Base-by-base conservation (phyloP, 2,113 vertebrate species). In the Phalacrocorax pelagicus region DNA sequence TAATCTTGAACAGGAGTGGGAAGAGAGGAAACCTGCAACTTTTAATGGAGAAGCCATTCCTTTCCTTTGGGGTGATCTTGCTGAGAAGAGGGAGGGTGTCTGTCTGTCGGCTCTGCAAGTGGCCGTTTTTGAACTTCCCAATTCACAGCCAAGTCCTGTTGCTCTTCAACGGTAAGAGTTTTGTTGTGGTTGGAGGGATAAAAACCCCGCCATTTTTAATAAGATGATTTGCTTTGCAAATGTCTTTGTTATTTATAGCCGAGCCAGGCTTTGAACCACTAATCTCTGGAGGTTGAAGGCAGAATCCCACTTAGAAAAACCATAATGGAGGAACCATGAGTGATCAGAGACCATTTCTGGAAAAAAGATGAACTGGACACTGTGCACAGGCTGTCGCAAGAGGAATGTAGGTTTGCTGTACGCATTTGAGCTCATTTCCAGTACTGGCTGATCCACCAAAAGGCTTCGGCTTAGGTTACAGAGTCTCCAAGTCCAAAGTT, bases 31-130 rank as follows among this genome's bases (percentile, higher is more conserved):
- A 96, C 94, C 96, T 94, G 81, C 93, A 92, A 96, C 95, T 96
- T 95, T 93, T 96, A 97, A 97, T 96, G 96, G 95, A 97, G 94
- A 96, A 96, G 94, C 96, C 96, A 96, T 96, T 93, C 94, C 94
- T 89, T 91, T 94, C 94, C 95, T 97, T 97, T 95, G 93, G 95
- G 92, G 87, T 91, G 87, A 88, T 91, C 91, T 91, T 96, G 89
- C 94, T 95, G 96, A 96, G 95, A 95, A 93, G 93, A 95, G 89
- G 94, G 94, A 96, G 91, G 92, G 84, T 95, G 92, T 91, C 89
- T 96, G 95, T 95, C 95, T 96, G 92, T 81, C 22, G 9, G 71
- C 96, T 96, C 95, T 91, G 96, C 93, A 94, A 96, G 95, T 74
- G 89, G 95, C 93, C 92, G 74, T 96, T 94, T 97, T 95, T 94